Percentiles rank a stretch among this genome's conserved stretches.
Conservation (phyloP, 2,888 invertebrate species). For the Orthonevra nobilis region DNA sequence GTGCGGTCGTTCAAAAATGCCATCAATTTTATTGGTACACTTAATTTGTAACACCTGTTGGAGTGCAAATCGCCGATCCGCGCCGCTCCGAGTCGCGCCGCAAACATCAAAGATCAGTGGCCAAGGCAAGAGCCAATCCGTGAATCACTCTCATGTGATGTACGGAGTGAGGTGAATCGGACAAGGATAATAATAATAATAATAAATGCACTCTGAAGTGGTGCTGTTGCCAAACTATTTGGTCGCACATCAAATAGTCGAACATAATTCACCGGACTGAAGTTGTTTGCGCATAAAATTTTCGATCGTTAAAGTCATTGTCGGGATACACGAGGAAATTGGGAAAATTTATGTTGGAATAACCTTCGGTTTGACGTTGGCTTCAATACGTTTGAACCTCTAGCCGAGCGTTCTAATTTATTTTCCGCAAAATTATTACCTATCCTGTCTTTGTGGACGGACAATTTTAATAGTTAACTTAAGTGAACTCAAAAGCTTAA, state of each 20-base stretch:
- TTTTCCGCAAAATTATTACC: no score
- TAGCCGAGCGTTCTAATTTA: no score
- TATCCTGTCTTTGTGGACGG: no score
- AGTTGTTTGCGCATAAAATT: neutral
- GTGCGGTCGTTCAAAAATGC: constrained; percentile 15
- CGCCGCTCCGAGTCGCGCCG: neutral
- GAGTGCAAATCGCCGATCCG: constrained; percentile 18
- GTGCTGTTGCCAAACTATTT: constrained; percentile 15
- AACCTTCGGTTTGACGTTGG: no score
- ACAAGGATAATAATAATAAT: no score
- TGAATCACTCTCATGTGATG: neutral
- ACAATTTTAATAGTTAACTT: no score
- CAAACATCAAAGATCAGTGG: constrained; percentile 27
- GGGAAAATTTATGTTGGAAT: neutral
- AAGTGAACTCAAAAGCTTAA: no score
- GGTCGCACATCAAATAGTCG: constrained; percentile 4
- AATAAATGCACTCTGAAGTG: constrained; percentile 20
- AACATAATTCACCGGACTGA: neutral
- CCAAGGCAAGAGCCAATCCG: neutral
- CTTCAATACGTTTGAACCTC: no score
- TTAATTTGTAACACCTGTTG: constrained; percentile 50
- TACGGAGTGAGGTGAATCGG: neutral
- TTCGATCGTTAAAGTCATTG: neutral
- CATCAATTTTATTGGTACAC: constrained; percentile 40
- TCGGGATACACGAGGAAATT: neutral